Conservation (phyloP, 2,797 vertebrate genomes). For the Macrochelys suwanniensis region DNA sequence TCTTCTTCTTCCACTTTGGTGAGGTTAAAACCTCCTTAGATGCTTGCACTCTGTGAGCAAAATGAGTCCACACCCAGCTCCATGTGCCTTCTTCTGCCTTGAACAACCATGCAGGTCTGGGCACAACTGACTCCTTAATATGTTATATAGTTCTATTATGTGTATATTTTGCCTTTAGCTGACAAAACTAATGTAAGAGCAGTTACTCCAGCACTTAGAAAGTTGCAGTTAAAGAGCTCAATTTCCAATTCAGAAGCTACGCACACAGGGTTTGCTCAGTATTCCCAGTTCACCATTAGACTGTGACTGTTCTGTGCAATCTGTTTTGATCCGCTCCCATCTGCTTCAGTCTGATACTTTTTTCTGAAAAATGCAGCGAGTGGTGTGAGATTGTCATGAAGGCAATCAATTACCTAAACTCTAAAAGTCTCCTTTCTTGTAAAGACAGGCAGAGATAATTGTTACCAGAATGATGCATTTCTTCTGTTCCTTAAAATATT, state of each 20-base stretch:
- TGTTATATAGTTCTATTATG: not conserved
- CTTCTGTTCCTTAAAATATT: not conserved
- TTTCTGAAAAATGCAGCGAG: constrained; percentile 56
- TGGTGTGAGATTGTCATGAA: constrained; percentile 36
- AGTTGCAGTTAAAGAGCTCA: constrained; percentile 4
- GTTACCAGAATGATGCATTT: not conserved
- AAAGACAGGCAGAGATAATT: not conserved
- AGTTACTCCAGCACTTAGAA: constrained; percentile 28
- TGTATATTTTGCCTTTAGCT: not conserved
- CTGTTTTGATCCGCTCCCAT: constrained; percentile 71
- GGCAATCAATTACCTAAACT: constrained; percentile 56
- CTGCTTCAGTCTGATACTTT: constrained; percentile 48
- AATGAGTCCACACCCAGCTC: not conserved
- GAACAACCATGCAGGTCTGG: not conserved
- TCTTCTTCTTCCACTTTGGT: not conserved
- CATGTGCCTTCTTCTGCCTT: not conserved
- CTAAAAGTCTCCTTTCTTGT: constrained; percentile 20
- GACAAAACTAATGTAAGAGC: not conserved
- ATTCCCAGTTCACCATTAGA: constrained; percentile 46
- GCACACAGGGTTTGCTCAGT: constrained; percentile 9
- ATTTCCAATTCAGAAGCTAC: constrained; percentile 20
- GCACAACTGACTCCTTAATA: not conserved
- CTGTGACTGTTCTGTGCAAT: constrained; percentile 47
- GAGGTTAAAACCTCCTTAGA: not conserved
- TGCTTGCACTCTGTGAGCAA: not conserved